Base-by-base conservation (phyloP, 2,797 vertebrate species). In the Lepidocolaptes lacrymiger region DNA sequence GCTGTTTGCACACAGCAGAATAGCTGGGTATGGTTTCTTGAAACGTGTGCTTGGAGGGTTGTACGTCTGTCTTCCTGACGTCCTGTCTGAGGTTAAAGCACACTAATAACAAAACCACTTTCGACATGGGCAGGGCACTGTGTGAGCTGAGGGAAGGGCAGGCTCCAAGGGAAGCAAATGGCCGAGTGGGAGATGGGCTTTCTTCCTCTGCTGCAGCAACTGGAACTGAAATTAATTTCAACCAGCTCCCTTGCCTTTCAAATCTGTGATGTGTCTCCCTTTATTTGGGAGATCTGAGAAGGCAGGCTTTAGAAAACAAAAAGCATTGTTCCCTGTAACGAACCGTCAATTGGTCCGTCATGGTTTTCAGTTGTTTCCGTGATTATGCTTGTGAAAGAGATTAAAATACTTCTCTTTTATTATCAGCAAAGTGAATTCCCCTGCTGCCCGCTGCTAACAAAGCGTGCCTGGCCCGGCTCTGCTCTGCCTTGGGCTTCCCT, bases 391-490 rank as follows among this genome's bases (percentile, higher is more conserved):
- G 82, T 89, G 93, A 91, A 95, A 94, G 95, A 93, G 95, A 96
- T 96, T 95, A 94, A 96, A 94, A 94, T 95, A 88, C 76, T 96
- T 94, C 77, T 76, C 82, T 94, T 78, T 95, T 96, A 88, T 94
- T 93, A 94, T 96, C 95, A 85, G 83, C 74, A n/a, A 84, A 94
- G 76, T 77, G 44, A 93, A 91, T 94, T 94, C 69, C 89, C 67
- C 55, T 56, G 66, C 87, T 92, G 76, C 69, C 26, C 0, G 1
- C 36, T 61, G 20, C 87, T 71, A 76, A 95, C 91, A 91, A 81
- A 90, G 78, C 12, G 2, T 43, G 43, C 78, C 74, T 76, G 67
- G n/a, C 36, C 10, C n/a, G 61, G 76, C 79, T 91, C 36, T 69
- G 61, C 54, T 44, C 28, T 44, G 71, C 82, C 66, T 69, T 72